These are phyloP conservation scores for Tragopan temminckii DNA, from an alignment of 2,797 vertebrate genomes.

Conservation along the genomic window DNA sequence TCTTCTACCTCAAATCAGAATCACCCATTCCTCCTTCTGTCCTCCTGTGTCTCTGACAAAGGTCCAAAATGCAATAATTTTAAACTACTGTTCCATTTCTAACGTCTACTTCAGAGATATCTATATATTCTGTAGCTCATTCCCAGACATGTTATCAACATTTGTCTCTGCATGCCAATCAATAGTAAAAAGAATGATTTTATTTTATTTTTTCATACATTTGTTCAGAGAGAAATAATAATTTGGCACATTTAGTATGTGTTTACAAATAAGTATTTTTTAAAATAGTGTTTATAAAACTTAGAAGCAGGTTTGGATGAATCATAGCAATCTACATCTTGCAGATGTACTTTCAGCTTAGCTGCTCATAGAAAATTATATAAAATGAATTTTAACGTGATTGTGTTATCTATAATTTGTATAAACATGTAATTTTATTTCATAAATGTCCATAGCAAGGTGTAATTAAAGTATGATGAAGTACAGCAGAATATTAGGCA, in stretches of 20 bases:
- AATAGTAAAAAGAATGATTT: neutral
- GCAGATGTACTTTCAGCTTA: neutral
- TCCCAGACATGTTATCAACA: neutral
- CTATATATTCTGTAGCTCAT: neutral
- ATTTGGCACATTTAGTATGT: neutral
- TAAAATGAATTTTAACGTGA: neutral
- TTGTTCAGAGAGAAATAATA: neutral
- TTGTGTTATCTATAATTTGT: neutral
- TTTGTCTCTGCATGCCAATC: neutral
- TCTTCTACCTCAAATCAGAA: neutral
- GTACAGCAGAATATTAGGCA: neutral
- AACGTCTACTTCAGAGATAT: neutral
- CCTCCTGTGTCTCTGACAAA: neutral
- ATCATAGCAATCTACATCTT: neutral
- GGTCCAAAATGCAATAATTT: neutral
- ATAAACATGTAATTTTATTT: neutral
- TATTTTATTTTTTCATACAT: neutral
- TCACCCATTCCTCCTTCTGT: neutral
- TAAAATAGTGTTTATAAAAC: neutral
- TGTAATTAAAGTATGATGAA: neutral
- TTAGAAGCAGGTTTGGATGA: neutral
- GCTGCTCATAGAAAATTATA: neutral
- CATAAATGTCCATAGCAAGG: neutral
- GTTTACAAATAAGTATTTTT: neutral
- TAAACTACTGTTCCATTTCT: neutral